Base-by-base conservation (phyloP, 2,113 vertebrate species). In the Formicarius rufipectus region DNA sequence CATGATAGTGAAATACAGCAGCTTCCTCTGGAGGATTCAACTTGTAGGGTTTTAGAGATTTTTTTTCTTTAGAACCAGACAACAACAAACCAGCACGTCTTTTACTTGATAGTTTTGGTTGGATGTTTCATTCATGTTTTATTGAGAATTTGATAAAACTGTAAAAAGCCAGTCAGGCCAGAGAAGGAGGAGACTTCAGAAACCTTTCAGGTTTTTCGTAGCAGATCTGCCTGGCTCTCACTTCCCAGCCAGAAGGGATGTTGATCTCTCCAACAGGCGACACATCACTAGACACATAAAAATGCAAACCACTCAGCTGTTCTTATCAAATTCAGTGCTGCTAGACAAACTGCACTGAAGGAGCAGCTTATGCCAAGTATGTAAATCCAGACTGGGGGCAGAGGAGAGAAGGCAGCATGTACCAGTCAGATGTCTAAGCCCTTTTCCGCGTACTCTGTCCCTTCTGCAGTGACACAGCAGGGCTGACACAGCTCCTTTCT, bases 321-420 rank as follows among this genome's bases (percentile, higher is more conserved):
- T 94, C 67, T 76, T 92, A 95, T 80, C 67, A 35, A 88, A 86
- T 80, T 88, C 1, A 2, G 76, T 86, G 75, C 85, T 88, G 53
- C 59, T 76, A 77, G 63, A 92, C 73, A 84, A 87, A 81, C 39
- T 85, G 63, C 37, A 56, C n/a, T 73, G 76, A 94, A 87, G 55
- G 82, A 93, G 53, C 76, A 86, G 80, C 66, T 92, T 82, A 80
- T 60, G 74, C 91, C 87, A 94, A 42, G 91, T 86, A 92, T 92
- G 77, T 90, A 90, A 96, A 91, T 91, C 80, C 77, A 39, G 55
- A 45, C 69, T 89, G 90, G 76, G 84, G 68, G 22, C 0, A 0
- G 73, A 62, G 92, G 59, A 88, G 64, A 68, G 63, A 79, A 93
- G 73, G 64, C 90, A 94, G 58, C 89, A 64, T 50, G 86, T 85